These are phyloP conservation scores for Tipula lateralis DNA, from an alignment of 2,888 invertebrate species.

Conservation along the genomic window DNA sequence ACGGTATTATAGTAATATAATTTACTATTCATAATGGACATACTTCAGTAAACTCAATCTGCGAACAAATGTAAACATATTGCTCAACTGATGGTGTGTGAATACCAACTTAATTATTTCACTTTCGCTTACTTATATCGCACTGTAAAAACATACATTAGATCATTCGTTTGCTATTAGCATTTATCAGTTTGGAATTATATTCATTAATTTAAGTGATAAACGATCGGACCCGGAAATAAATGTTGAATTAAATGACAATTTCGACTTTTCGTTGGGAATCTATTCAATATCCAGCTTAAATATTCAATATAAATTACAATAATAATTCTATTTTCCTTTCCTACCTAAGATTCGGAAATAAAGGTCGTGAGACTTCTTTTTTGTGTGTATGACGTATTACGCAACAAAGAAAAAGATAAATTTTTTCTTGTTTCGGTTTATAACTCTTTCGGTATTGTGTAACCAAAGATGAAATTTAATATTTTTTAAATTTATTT, in stretches of 20 bases:
- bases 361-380: constrained; percentile 11
- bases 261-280: neutral
- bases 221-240: constrained; percentile 6
- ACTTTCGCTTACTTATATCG: neutral
- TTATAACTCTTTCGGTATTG: neutral
- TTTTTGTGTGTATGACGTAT: neutral
- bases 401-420: neutral
- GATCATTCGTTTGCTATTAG: neutral
- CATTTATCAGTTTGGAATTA: neutral
- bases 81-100: neutral
- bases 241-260: neutral
- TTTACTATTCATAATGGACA: neutral
- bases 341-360: neutral
- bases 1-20: neutral
- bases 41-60: neutral
- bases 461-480: neutral
- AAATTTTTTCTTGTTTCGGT: neutral
- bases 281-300: neutral
- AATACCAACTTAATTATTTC: neutral
- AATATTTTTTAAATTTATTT: neutral
- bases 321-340: neutral
- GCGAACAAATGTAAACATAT: neutral
- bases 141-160: neutral
- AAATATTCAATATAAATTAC: neutral
- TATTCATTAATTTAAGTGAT: neutral